Percentiles rank a stretch among this genome's conserved stretches.
phyloP scores from a whole-genome alignment of 2,888 invertebrate genomes.

The Watsonalla binaria region DNA sequence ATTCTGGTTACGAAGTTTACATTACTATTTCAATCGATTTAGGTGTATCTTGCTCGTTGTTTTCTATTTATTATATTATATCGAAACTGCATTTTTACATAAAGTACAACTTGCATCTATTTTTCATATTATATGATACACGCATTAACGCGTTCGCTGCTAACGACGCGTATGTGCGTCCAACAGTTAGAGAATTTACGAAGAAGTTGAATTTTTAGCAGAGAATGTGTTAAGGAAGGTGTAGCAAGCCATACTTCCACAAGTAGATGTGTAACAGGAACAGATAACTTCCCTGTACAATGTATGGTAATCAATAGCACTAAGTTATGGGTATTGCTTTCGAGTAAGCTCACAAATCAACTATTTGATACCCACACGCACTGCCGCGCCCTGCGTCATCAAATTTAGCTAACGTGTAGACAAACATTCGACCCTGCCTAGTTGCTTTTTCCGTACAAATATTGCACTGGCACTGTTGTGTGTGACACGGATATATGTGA shows the following conservation, averaged over 20 bases:
- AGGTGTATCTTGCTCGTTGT: too few relatives aligned
- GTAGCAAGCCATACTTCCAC: too few relatives aligned
- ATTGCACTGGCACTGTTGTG: slow-evolving; percentile 47
- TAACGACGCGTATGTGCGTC: too few relatives aligned
- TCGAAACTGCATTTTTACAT: neutral
- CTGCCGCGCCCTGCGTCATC: slow-evolving; percentile 72
- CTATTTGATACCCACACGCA: slow-evolving; percentile 61
- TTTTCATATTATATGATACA: too few relatives aligned
- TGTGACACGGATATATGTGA: slow-evolving; percentile 22
- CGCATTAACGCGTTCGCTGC: too few relatives aligned
- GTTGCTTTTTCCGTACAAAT: slow-evolving; percentile 64
- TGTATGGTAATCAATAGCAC: slow-evolving; percentile 31
- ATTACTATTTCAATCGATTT: too few relatives aligned
- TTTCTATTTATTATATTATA: neutral
- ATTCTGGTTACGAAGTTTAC: too few relatives aligned
- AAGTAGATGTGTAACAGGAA: neutral
- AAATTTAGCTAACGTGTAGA: slow-evolving; percentile 75
- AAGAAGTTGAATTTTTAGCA: too few relatives aligned
- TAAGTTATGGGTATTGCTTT: slow-evolving; percentile 45
- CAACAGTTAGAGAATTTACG: too few relatives aligned
- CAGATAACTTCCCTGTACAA: neutral
- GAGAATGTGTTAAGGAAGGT: too few relatives aligned
- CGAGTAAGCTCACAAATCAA: slow-evolving; percentile 60
- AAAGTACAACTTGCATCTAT: too few relatives aligned
- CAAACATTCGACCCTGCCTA: slow-evolving; percentile 70